phyloP scores from a whole-genome alignment of 2,113 vertebrate species.

The Zapornia atra region DNA sequence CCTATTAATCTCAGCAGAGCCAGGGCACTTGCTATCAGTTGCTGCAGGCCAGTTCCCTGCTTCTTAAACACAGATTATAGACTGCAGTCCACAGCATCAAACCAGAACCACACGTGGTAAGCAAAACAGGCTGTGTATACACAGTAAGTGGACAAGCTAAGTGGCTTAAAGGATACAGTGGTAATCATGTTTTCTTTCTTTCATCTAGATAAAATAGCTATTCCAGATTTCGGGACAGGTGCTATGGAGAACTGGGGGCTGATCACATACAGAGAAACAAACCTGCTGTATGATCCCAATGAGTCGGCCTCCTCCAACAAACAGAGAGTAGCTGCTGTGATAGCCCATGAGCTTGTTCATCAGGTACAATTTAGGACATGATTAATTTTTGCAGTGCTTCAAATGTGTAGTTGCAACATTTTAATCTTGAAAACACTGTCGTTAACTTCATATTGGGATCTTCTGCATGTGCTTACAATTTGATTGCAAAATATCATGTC shows the following conservation, averaged over 20 bases:
- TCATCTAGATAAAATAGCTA: slow-evolving; percentile 92
- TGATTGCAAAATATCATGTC: background rate
- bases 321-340: slow-evolving; percentile 89
- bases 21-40: background rate
- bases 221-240: slow-evolving; percentile 97
- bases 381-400: background rate
- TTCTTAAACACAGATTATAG: background rate
- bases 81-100: background rate
- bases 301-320: slow-evolving; percentile 90
- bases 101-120: background rate
- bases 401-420: background rate
- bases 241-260: slow-evolving; percentile 99
- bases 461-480: background rate
- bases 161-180: background rate
- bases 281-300: slow-evolving; percentile 86
- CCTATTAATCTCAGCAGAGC: background rate
- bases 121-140: background rate
- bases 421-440: background rate
- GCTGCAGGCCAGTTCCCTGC: background rate
- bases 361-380: slow-evolving; percentile 79
- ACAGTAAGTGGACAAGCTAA: background rate
- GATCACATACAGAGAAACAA: slow-evolving; percentile 94
- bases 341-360: slow-evolving; percentile 94
- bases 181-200: background rate
- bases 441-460: background rate